Base-by-base conservation (phyloP, 2,888 invertebrate species). In the Bhutanitis thaidina region DNA sequence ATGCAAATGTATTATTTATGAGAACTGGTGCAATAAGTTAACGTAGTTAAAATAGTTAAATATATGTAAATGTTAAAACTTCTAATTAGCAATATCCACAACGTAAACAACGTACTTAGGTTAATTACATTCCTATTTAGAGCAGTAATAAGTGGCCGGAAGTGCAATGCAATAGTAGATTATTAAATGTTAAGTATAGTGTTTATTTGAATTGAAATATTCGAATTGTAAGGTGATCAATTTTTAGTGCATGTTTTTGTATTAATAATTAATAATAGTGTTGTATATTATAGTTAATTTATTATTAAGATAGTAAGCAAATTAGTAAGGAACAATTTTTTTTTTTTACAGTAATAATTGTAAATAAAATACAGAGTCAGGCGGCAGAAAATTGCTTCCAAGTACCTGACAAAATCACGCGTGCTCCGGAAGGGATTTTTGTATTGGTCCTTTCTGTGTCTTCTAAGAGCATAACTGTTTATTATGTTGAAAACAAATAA, bases 81-180 rank as follows among this genome's bases (percentile, higher is more conserved):
- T 34, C 12, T 12, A 34, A 12, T 34, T 34, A 7, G 9, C 12
- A 34, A 34, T 7, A 13, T 12, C 5, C 1, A 13, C 1, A 27
- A 27, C 1, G 5, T 34, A 7, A 34, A 34, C 12, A 12, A 7
- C 10, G 30, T 34, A 27, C 7, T 34, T 13, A 34, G 34, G 32
- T 0, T 12, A 27, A 27, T 37, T 39, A 44, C 34, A 29, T 49
- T 37, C 25, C 12, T 34, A 49, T 43, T 35, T 54, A 52, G 38
- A 50, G 50, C 48, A 59, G 44, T 39, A 58, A 61, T 48, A 59
- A 71, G 72, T 71, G 88, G 88, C 88, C 88, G 88, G 88, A 76
- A 64, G 88, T 88, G 88, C 88, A 88, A 88, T 88, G 80, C 84
- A 88, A 88, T 77, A 78, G 72, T 84, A 85, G 74, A 54, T 54